Evolutionary conservation across 2,113 vertebrate genomes (phyloP), one percentile per base, ranked within the genome.

Genomic region (Poeciliopsis occidentalis): DNA sequence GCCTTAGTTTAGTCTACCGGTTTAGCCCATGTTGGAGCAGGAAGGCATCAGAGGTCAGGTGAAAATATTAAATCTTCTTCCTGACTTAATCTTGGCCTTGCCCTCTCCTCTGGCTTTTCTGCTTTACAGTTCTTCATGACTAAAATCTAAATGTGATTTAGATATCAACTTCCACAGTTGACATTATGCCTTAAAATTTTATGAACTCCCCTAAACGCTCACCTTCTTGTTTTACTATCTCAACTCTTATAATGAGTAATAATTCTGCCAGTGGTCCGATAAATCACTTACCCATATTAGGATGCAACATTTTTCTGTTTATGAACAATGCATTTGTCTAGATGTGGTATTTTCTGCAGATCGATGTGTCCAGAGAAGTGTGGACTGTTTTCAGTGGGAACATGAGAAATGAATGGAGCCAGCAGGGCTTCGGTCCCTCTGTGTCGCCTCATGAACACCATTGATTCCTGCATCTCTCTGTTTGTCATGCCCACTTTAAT

Each of bases 401-500:
- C 30, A 39, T 2, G 8, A 31, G 67, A 82, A 41, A 86, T 70
- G 71, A 78, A 83, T 73, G 64, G 82, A 72, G 63, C 51, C 76
- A 68, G 60, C 74, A 0, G 79, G 67, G 67, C 69, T 3, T 57
- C 47, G 57, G 69, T 65, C 31, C 77, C 34, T 73, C 66, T 30
- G n/a, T 32, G 60, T 75, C 44, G 19, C 22, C 39, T 80, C 72
- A 51, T 64, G 67, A 73, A 31, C 44, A 39, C 75, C 44, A 67
- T 67, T 69, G 69, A 72, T 81, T 84, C 29, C 65, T 81, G 76
- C 41, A 72, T 72, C 67, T 72, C 67, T 75, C 51, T 60, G 57
- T 60, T 75, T 5, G n/a, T 81, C 73, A 73, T 64, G 72, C 71
- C 44, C 64, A 78, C 75, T 77, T 86, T 79, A 30, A 87, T 85